Evolutionary conservation across 2,797 vertebrate species (phyloP).

Genomic region (Denticeps clupeoides): DNA sequence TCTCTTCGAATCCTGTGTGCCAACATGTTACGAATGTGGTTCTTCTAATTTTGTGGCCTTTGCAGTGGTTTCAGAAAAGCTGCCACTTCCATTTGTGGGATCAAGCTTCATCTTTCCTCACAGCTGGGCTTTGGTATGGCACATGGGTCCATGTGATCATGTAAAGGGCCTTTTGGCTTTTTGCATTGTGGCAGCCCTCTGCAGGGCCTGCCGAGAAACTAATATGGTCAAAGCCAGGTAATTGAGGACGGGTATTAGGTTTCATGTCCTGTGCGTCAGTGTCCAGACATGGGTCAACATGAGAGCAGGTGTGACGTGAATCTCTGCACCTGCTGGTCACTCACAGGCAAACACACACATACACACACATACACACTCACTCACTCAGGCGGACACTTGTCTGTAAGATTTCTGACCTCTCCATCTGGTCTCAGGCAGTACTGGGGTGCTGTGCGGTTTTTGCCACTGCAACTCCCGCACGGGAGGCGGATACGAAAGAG

Average conservation of each 20-base stretch:
- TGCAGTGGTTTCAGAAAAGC: not conserved
- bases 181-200: no score
- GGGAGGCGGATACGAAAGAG: slow-evolving; percentile 59
- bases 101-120: no score
- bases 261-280: slow-evolving; percentile 1
- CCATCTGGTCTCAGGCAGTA: slow-evolving; percentile 33
- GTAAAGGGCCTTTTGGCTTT: no score
- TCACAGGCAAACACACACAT: slow-evolving; percentile 7
- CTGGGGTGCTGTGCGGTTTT: no score
- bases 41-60: no score
- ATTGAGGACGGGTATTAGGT: slow-evolving; percentile 3
- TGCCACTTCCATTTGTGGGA: no score
- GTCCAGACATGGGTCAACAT: slow-evolving; percentile 25
- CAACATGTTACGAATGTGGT: no score
- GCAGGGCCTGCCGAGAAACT: slow-evolving; percentile 4
- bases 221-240: not conserved
- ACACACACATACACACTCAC: slow-evolving; percentile 4
- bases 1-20: no score
- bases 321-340: slow-evolving; percentile 33
- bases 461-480: no score
- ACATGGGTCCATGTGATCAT: no score
- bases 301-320: slow-evolving; percentile 12
- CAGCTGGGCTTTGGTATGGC: no score
- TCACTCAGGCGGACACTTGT: slow-evolving; percentile 16
- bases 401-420: slow-evolving; percentile 31